Evolutionary conservation across 2,797 vertebrate genomes (phyloP), one percentile per base, ranked within the genome.

Genomic region (Vipera ursinii): DNA sequence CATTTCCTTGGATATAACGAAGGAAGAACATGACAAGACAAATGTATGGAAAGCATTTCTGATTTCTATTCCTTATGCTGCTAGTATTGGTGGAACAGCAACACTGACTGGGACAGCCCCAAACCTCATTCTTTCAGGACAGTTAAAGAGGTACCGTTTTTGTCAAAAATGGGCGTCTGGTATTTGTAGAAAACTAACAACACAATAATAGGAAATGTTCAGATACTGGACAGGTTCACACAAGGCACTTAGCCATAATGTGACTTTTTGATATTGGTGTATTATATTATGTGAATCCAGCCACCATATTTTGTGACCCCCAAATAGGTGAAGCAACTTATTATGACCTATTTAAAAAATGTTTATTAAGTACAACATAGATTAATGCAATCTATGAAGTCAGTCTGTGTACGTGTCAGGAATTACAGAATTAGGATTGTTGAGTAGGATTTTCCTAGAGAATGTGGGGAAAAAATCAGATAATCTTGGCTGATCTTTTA

Each of bases 11-110:
- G 98, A 98, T 89, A 95, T 97, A 95, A 97, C 92, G 90, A 95
- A 97, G 59, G 99, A 99, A 94, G 96, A 98, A 0, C 97, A 98
- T 93, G 98, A 98, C 94, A 98, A 98, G 97, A 95, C 98, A 90
- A 98, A 98, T 93, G 98, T 99, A 93, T 99, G 99, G 99, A 99
- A 99, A 96, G 99, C 99, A 44, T 99, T 99, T 97, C 97, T 99
- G 91, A 99, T 99, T 95, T 99, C 98, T 69, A 99, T 99, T 92
- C 99, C 99, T 0, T 99, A 99, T 0, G 98, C 99, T 0, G 99
- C 99, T 95, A 99, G 99, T 95, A 99, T 99, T 0, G 99, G 99
- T 90, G 99, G 99, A 10, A 99, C 99, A 0, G 99, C 99, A 89
- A 99, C 99, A 0, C 97, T 99, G 94, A 99, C 99, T 0, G 99